phyloP scores from a whole-genome alignment of 2,888 invertebrate species.

The Pteria penguin region DNA sequence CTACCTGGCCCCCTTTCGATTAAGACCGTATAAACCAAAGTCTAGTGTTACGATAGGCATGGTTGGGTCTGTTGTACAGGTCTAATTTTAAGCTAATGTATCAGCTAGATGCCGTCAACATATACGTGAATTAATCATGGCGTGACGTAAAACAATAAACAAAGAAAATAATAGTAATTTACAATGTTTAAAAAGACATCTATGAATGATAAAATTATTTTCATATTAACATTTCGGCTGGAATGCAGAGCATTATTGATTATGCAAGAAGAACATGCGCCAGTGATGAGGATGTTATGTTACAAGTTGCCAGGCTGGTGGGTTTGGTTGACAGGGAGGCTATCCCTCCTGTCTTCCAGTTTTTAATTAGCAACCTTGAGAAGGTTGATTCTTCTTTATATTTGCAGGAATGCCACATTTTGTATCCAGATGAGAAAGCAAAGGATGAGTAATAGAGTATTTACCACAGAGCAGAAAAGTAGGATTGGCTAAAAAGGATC shows the following conservation, averaged over 20 bases:
- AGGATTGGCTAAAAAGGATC: background rate
- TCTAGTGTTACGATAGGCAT: too few relatives aligned
- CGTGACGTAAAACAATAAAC: too few relatives aligned
- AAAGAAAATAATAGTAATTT: too few relatives aligned
- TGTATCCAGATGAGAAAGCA: background rate
- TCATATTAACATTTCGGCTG: background rate
- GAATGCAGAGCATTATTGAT: background rate
- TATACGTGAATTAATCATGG: too few relatives aligned
- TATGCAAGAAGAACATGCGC: background rate
- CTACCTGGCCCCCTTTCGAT: too few relatives aligned
- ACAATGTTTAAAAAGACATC: too few relatives aligned
- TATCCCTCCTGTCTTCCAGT: background rate
- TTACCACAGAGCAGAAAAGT: slow-evolving; percentile 4
- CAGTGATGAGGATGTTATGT: background rate
- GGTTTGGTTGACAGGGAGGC: slow-evolving; percentile 4
- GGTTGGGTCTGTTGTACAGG: too few relatives aligned
- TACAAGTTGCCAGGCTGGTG: background rate
- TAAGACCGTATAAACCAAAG: too few relatives aligned
- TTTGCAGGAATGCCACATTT: background rate
- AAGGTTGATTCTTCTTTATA: background rate
- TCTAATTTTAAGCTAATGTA: too few relatives aligned
- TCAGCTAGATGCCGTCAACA: too few relatives aligned
- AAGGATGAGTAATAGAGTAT: background rate
- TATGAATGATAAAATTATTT: too few relatives aligned
- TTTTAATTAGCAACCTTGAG: background rate